Conservation (phyloP, 2,797 vertebrate species). For the Euthynnus affinis region DNA sequence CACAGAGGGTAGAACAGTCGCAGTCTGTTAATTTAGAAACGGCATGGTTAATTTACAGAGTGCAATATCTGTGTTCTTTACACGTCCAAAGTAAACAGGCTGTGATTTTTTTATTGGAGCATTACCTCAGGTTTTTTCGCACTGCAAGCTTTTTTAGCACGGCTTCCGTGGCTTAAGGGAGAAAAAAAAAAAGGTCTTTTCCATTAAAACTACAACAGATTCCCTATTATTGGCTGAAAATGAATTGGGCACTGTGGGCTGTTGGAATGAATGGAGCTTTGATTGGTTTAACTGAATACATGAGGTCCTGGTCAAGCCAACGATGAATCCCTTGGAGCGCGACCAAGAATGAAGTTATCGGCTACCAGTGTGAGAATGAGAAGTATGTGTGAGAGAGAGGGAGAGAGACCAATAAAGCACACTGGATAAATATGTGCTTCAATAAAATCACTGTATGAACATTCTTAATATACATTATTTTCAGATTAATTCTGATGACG, state of each 20-base stretch:
- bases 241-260: conserved; percentile 67
- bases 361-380: conserved; percentile 57
- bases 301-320: conserved; percentile 65
- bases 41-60: conserved; percentile 60
- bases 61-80: conserved; percentile 62
- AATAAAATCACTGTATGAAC: not conserved
- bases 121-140: conserved; percentile 58
- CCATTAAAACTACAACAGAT: conserved; percentile 73
- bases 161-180: conserved; percentile 16
- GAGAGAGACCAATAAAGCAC: conserved; percentile 15
- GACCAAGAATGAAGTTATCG: conserved; percentile 73
- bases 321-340: conserved; percentile 58
- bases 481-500: not conserved
- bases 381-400: conserved; percentile 46
- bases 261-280: conserved; percentile 76
- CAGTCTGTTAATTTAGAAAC: conserved; percentile 65
- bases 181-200: conserved; percentile 24
- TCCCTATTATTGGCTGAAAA: conserved; percentile 73
- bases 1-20: conserved; percentile 53
- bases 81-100: conserved; percentile 75
- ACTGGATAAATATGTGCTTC: conserved; percentile 10
- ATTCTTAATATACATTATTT: not conserved
- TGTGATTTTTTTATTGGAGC: conserved; percentile 59
- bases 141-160: conserved; percentile 35
- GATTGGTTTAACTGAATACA: conserved; percentile 74